Evolutionary conservation across 2,797 vertebrate species (phyloP).

Genomic region (Trachops cirrhosus): DNA sequence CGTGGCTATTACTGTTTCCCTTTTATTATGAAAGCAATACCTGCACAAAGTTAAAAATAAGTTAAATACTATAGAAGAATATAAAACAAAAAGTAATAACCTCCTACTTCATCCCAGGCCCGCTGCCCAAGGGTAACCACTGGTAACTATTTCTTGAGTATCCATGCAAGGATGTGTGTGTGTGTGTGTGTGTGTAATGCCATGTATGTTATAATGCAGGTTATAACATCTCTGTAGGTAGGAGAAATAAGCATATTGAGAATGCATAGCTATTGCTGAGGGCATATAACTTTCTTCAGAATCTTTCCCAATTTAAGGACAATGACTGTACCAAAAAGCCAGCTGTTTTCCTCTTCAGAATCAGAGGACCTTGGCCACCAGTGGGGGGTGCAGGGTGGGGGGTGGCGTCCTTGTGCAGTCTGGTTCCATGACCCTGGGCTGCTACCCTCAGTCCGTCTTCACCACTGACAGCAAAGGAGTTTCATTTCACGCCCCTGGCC

Average conservation of each 20-base stretch:
- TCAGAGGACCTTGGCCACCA: not conserved
- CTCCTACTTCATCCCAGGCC: not conserved
- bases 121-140: not conserved
- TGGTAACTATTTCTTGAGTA: not conserved
- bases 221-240: not conserved
- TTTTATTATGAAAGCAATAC: slow-evolving; percentile 31
- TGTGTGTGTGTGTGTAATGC: not conserved
- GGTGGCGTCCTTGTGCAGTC: not conserved
- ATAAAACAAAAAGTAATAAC: slow-evolving; percentile 24
- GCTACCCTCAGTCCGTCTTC: slow-evolving; percentile 1
- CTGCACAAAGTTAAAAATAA: not conserved
- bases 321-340: not conserved
- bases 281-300: not conserved
- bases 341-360: not conserved
- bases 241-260: not conserved
- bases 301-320: not conserved
- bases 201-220: not conserved
- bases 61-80: not conserved
- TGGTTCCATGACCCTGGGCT: not conserved
- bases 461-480: slow-evolving; percentile 5
- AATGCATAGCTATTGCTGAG: not conserved
- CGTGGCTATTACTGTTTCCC: not conserved
- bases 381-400: no score
- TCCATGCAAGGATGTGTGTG: not conserved
- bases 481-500: not conserved